Percentiles rank a stretch among this genome's conserved stretches.
Conservation (phyloP, 2,888 invertebrate species). For the Lottia scabra region DNA sequence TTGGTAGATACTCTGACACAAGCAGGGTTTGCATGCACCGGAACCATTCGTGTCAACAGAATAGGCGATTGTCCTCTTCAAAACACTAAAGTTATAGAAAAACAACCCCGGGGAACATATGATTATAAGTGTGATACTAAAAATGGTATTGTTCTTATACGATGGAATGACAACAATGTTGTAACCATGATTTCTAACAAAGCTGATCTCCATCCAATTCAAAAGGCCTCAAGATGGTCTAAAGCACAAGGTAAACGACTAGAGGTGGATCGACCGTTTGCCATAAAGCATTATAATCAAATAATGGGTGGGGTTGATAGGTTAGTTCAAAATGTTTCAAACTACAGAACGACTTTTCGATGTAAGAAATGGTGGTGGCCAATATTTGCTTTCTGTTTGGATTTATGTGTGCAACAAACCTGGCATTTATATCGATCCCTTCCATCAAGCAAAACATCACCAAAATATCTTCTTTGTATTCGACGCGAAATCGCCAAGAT, state of each 20-base stretch:
- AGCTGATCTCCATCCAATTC: background rate
- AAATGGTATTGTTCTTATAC: conserved; percentile 8
- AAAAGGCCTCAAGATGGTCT: conserved; percentile 6
- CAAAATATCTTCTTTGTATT: too few species aligned
- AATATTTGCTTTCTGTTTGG: background rate
- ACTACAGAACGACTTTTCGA: conserved; percentile 2
- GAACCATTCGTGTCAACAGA: conserved; percentile 23
- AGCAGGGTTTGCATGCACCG: conserved; percentile 12
- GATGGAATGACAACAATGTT: conserved; percentile 17
- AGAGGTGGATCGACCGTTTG: too few species aligned
- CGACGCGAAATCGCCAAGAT: too few species aligned
- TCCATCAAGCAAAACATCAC: too few species aligned
- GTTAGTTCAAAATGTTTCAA: conserved; percentile 8
- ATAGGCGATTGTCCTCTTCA: conserved; percentile 10
- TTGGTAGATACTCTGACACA: conserved; percentile 18
- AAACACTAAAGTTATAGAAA: background rate
- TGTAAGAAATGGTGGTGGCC: conserved; percentile 15
- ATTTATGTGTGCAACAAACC: background rate
- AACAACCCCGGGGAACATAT: background rate
- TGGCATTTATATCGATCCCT: too few species aligned
- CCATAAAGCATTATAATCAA: too few species aligned
- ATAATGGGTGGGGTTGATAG: conserved; percentile 6
- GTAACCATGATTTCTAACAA: conserved; percentile 10
- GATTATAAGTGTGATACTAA: conserved; percentile 18
- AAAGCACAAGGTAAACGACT: background rate